phyloP scores from a whole-genome alignment of 1,140 invertebrate genomes.

The Neuroterus valhalla region DNA sequence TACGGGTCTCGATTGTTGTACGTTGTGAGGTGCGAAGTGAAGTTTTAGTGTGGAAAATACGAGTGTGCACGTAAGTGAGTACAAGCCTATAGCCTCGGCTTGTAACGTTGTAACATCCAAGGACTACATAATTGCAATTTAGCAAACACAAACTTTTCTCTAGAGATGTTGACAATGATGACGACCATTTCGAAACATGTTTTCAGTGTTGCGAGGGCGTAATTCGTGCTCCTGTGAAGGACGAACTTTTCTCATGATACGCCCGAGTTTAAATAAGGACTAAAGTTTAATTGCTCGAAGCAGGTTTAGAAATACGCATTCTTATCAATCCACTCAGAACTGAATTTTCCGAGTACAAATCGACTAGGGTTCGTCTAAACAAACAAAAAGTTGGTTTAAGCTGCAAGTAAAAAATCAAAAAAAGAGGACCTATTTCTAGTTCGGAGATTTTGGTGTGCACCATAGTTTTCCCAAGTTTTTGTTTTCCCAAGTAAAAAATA shows the following conservation, averaged over 20 bases:
- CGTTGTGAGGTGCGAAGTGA: slow-evolving; percentile 56
- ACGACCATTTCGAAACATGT: slow-evolving; percentile 13
- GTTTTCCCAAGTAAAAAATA: background rate
- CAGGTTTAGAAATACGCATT: slow-evolving; percentile 22
- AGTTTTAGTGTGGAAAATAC: slow-evolving; percentile 56
- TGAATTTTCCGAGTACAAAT: slow-evolving; percentile 3
- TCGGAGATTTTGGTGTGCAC: slow-evolving; percentile 14
- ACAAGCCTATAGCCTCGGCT: slow-evolving; percentile 51
- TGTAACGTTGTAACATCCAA: slow-evolving; percentile 50
- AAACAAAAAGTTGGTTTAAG: background rate
- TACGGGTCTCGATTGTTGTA: slow-evolving; percentile 34
- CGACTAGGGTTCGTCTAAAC: background rate
- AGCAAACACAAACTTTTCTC: slow-evolving; percentile 17
- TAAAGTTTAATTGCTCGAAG: slow-evolving; percentile 10
- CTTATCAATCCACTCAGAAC: slow-evolving; percentile 1
- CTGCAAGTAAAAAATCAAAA: slow-evolving; percentile 4
- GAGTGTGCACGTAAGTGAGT: slow-evolving; percentile 62
- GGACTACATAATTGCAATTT: slow-evolving; percentile 31
- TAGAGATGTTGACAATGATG: slow-evolving; percentile 21
- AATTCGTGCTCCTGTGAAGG: slow-evolving; percentile 10
- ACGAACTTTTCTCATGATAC: slow-evolving; percentile 13
- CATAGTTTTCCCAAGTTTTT: slow-evolving; percentile 5
- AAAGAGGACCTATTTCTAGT: slow-evolving; percentile 21
- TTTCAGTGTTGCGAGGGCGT: slow-evolving; percentile 14
- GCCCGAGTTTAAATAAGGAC: slow-evolving; percentile 17